phyloP scores from a whole-genome alignment of 2,888 invertebrate species.

The Sarcophaga variegata region DNA sequence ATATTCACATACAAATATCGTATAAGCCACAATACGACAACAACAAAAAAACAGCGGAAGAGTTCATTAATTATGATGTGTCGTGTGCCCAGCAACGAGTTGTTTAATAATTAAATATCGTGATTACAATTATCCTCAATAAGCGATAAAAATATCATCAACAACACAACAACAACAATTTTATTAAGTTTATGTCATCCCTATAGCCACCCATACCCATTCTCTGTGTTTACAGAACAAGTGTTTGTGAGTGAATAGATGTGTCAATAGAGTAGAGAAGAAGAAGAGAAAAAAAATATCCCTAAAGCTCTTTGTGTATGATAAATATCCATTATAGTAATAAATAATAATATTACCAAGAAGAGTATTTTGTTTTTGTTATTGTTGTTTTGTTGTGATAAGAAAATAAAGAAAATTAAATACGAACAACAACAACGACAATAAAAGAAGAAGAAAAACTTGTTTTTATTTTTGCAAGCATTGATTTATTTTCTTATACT shows the following conservation, averaged over 20 bases:
- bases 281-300: not conserved
- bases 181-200: not conserved
- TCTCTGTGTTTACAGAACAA: conserved; percentile 3
- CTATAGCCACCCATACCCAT: not conserved
- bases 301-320: not conserved
- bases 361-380: conserved; percentile 11
- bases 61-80: not conserved
- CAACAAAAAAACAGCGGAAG: not conserved
- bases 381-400: conserved; percentile 43
- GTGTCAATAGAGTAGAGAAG: not conserved
- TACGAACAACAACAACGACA: not conserved
- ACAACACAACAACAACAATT: not conserved
- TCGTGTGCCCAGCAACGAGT: not conserved
- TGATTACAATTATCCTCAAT: not conserved
- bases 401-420: conserved; percentile 44
- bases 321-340: not conserved
- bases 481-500: not conserved
- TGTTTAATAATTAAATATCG: not conserved
- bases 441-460: conserved; percentile 16
- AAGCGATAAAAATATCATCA: conserved; percentile 18
- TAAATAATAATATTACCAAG: conserved; percentile 3
- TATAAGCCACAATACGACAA: not conserved
- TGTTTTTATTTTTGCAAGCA: conserved; percentile 42
- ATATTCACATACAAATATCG: not conserved
- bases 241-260: not conserved